Evolutionary conservation across 2,113 vertebrate genomes (phyloP), one percentile per base, ranked within the genome.

Genomic region (Enhydra lutris): DNA sequence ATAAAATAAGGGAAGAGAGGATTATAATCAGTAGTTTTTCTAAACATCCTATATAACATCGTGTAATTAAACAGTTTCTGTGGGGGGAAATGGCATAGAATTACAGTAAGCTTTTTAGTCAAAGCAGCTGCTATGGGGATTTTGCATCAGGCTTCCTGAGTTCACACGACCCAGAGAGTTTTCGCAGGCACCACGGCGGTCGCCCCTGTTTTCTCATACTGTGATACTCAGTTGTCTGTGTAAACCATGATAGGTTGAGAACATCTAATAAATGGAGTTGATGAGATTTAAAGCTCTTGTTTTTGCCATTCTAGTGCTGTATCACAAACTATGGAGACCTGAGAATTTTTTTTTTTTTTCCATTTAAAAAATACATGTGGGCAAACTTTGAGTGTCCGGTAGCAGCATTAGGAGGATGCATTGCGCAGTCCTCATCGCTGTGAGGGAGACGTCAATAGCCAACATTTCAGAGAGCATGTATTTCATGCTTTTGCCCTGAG

Each of bases 331-430:
- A 65, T 97, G 74, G 39, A 97, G n/a, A 52, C 59, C 42, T 79
- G 50, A 97, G 95, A 95, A 93, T 26, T 74, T 73, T 24, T 95
- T 81, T 76, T 47, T 78, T 97, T 95, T 65, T 76, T 74, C 91
- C 71, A 6, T 73, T 94, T 97, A 92, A 87, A 98, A 92, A 97
- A 97, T 90, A 93, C 57, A 87, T 55, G 0, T 12, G 45, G 69
- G 89, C 87, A 83, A 34, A 47, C 91, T 94, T 65, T 98, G 94
- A 95, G 45, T 31, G 81, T 96, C 13, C 34, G 12, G 57, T 1
- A 23, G 73, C 7, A 6, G 23, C 20, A 7, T 3, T 0, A 0
- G 36, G 50, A 94, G 50, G 59, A 80, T 0, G 5, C 4, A 47
- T 61, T 95, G 47, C 61, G 80, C 85, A 95, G 80, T 88, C 94